Conservation (phyloP, 2,113 vertebrate genomes). For the Nothocercus nigrocapillus region DNA sequence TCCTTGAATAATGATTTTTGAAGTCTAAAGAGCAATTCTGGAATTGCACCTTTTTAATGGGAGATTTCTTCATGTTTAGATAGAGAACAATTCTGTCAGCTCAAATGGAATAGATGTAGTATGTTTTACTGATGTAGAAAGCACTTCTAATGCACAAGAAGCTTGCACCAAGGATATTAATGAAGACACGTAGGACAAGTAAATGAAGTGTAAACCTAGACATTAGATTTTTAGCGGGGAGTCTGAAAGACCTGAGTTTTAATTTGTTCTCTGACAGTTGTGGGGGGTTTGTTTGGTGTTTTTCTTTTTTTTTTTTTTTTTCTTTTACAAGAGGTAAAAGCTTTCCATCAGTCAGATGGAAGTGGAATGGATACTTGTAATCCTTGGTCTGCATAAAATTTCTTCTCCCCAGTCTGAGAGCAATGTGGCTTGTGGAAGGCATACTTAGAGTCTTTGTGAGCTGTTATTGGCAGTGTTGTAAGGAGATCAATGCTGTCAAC, state of each 20-base stretch:
- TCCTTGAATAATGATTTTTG: not conserved
- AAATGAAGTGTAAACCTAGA: not conserved
- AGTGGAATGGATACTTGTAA: too few species aligned
- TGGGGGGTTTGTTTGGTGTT: too few species aligned
- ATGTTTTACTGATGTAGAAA: not conserved
- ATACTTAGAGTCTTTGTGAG: not conserved
- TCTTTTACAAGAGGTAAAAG: too few species aligned
- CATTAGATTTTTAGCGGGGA: not conserved
- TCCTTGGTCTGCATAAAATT: too few species aligned
- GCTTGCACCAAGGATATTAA: not conserved
- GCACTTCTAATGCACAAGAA: not conserved
- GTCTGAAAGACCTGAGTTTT: not conserved
- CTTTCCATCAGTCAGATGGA: not conserved
- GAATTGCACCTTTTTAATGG: not conserved
- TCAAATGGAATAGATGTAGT: not conserved
- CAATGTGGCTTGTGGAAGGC: too few species aligned
- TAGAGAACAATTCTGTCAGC: not conserved
- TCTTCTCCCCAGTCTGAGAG: too few species aligned
- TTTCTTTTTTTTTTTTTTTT: too few species aligned
- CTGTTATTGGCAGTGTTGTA: not conserved
- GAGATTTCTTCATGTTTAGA: not conserved
- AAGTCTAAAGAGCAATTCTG: not conserved
- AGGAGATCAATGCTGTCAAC: not conserved
- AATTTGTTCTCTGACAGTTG: not conserved
- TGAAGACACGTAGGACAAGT: not conserved